Percentiles rank a stretch among this genome's conserved stretches.
phyloP scores from a whole-genome alignment of 2,888 invertebrate species.

The Fragum sueziense region DNA sequence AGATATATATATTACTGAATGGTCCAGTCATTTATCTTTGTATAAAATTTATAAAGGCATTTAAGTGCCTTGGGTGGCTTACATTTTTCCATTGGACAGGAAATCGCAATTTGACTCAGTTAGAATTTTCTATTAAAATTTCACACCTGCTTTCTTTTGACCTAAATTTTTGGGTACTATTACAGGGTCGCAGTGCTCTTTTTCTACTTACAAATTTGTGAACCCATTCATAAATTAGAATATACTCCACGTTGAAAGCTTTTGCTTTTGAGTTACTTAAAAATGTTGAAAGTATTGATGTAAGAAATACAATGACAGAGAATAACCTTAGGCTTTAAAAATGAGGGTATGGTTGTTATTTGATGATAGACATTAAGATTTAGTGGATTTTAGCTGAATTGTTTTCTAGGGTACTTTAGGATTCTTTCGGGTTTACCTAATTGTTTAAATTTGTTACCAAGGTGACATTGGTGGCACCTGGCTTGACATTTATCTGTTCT shows the following conservation, averaged over 20 bases:
- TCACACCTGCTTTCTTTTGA: conserved; percentile 22
- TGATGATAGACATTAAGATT: not conserved
- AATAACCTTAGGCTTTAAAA: too few relatives aligned
- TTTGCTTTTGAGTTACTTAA: too few relatives aligned
- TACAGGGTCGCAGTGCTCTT: not conserved
- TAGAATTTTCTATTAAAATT: conserved; percentile 5
- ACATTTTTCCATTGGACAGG: too few relatives aligned
- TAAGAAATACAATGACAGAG: too few relatives aligned
- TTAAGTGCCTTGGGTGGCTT: too few relatives aligned
- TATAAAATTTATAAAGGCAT: too few relatives aligned
- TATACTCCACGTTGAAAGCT: too few relatives aligned
- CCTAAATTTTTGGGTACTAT: conserved; percentile 4
- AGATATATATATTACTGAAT: too few relatives aligned
- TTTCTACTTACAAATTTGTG: not conserved
- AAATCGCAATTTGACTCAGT: not conserved
- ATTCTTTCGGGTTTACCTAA: not conserved
- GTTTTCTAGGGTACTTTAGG: too few relatives aligned
- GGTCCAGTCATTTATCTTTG: too few relatives aligned
- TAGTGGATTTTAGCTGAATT: too few relatives aligned
- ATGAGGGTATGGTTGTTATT: not conserved
- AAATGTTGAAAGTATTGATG: too few relatives aligned
- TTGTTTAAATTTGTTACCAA: not conserved
- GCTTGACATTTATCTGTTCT: not conserved
- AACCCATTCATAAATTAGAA: not conserved
- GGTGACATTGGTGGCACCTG: not conserved